phyloP scores from a whole-genome alignment of 35 echinoderm and acorn worm species.

The Eucidaris tribuloides region DNA sequence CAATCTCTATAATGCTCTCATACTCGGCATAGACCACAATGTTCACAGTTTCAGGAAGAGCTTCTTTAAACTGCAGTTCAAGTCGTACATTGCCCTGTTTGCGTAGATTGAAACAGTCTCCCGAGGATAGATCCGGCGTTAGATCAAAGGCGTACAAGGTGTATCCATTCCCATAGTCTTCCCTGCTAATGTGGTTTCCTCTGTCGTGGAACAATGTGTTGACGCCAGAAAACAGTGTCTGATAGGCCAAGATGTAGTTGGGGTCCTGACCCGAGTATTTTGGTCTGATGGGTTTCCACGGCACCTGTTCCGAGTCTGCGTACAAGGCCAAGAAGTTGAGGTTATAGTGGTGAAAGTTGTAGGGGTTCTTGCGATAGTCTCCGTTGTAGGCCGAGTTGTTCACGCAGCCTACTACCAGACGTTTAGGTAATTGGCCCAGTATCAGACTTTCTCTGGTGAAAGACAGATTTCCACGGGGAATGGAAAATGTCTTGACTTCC shows the following conservation, averaged over 20 bases:
- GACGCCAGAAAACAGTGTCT: slow-evolving; percentile 46
- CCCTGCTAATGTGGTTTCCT: slow-evolving; percentile 42
- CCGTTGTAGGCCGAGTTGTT: slow-evolving; percentile 58
- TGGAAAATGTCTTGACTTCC: slow-evolving; percentile 25
- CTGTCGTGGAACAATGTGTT: slow-evolving; percentile 36
- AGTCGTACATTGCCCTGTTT: slow-evolving; percentile 70
- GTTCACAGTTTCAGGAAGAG: slow-evolving; percentile 47
- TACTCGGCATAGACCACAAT: slow-evolving; percentile 81
- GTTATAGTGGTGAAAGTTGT: slow-evolving; percentile 68
- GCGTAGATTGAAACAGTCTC: slow-evolving; percentile 52
- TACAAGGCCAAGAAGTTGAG: slow-evolving; percentile 52
- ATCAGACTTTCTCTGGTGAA: slow-evolving; percentile 46
- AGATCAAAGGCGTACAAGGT: slow-evolving; percentile 70
- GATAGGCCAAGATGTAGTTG: slow-evolving; percentile 50
- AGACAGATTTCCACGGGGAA: slow-evolving; percentile 44
- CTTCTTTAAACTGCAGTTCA: slow-evolving; percentile 61
- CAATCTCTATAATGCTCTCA: slow-evolving; percentile 69
- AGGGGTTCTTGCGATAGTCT: slow-evolving; percentile 46
- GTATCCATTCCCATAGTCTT: slow-evolving; percentile 64
- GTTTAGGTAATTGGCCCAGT: slow-evolving; percentile 18
- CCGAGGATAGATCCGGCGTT: slow-evolving; percentile 44
- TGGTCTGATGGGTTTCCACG: slow-evolving; percentile 57
- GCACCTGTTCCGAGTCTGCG: slow-evolving; percentile 67
- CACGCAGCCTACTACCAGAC: slow-evolving; percentile 39
- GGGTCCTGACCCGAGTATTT: slow-evolving; percentile 14